Conservation (phyloP, 1,140 invertebrate species). For the Stegodyphus dumicola region DNA sequence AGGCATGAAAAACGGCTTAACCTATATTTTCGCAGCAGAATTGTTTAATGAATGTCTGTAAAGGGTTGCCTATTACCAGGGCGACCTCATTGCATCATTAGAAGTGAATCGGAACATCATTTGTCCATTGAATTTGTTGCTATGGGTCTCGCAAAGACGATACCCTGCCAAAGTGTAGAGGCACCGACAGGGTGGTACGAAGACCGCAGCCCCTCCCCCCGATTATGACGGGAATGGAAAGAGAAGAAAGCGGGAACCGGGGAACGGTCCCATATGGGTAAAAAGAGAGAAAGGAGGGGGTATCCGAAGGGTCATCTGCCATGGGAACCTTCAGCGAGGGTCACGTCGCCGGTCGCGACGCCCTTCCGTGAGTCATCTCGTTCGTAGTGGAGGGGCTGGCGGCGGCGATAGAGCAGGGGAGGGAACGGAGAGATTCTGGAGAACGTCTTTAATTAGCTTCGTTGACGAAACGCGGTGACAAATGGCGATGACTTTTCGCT, state of each 20-base stretch:
- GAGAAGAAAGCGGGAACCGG: not conserved
- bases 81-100: not conserved
- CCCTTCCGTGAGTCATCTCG: no score
- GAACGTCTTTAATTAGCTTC: conserved; percentile 51
- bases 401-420: no score
- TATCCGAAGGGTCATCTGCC: not conserved
- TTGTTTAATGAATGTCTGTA: not conserved
- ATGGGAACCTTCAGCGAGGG: no score
- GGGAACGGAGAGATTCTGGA: not conserved
- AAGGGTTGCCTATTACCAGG: not conserved
- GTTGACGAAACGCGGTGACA: conserved; percentile 51
- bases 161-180: not conserved
- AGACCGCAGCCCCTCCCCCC: not conserved
- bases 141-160: not conserved
- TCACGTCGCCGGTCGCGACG: no score
- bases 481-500: conserved; percentile 47
- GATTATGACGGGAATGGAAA: not conserved
- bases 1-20: no score
- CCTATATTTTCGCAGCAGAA: not conserved
- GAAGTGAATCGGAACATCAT: not conserved
- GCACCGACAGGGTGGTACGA: no score
- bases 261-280: conserved; percentile 4
- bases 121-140: not conserved
- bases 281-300: not conserved
- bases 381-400: no score